Evolutionary conservation across 2,888 invertebrate genomes (phyloP), one percentile per base, ranked within the genome.

Genomic region (Lasiommata megera): DNA sequence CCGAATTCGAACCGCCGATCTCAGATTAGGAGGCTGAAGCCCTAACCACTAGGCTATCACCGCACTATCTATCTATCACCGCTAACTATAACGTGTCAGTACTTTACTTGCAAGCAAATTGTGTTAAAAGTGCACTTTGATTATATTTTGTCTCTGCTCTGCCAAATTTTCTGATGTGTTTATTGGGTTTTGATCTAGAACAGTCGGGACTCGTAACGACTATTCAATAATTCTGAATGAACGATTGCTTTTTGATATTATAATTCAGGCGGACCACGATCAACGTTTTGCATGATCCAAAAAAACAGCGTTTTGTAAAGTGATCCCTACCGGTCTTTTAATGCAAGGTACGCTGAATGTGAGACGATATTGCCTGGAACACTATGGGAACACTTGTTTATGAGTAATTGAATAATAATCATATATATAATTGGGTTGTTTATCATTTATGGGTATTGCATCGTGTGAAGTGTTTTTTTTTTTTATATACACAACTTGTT

Each of bases 141-240:
- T 9, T 31, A 9, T 9, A 31, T 31, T 31, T 31, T 34, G 34
- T 34, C 3, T 1, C 11, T 34, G 11, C 3, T 11, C 9, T 1
- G 12, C 9, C 1, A 11, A 17, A 14, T 11, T 16, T 3, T 11
- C 0, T 14, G 28, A 29, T 31, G 44, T 2, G 31, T 31, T 46
- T 46, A 46, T 16, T 11, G 16, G 3, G 46, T 46, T 31, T 9
- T 46, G 3, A 31, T 31, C 14, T 31, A 31, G 11, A 11, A 16
- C 31, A 31, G 46, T 31, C 29, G 8, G 8, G 73, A n/a, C 72
- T 81, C 78, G 75, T 87, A 88, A 89, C 84, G 82, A 86, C 89
- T 85, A 88, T 90, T 90, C 89, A 90, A 90, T 89, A 74, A 74
- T 74, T 75, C 79, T 88, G 86, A 88, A 88, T 89, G 84, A 88